These are phyloP conservation scores for Podilymbus podiceps DNA, from an alignment of 2,113 vertebrate genomes.

Conservation along the genomic window DNA sequence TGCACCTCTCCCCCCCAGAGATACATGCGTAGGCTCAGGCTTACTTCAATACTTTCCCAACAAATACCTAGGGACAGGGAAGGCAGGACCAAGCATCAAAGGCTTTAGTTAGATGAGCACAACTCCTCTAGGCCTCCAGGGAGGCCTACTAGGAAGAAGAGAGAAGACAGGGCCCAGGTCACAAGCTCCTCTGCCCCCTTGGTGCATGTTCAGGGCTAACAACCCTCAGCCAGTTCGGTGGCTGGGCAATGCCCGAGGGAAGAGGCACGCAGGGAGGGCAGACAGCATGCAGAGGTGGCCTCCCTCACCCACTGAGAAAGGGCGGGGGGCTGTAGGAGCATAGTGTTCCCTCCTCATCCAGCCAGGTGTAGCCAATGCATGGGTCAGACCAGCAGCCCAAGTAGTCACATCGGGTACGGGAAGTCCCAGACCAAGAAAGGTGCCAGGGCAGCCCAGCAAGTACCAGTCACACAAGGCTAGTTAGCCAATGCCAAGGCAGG, in stretches of 20 bases:
- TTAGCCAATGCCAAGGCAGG: not conserved
- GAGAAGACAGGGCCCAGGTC: not conserved
- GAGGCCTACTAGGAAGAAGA: not conserved
- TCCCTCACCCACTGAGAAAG: not conserved
- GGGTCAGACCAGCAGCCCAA: not conserved
- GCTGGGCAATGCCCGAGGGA: not conserved
- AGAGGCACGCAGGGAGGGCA: not conserved
- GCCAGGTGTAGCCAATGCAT: not conserved
- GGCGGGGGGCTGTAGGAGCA: not conserved
- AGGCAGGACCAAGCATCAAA: not conserved
- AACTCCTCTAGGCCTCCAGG: not conserved
- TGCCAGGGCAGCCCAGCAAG: not conserved
- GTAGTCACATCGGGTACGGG: not conserved
- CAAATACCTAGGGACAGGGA: not conserved
- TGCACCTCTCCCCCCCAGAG: no score
- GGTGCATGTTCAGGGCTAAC: not conserved
- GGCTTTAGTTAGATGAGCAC: not conserved
- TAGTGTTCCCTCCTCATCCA: not conserved
- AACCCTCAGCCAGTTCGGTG: fast-evolving
- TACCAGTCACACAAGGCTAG: not conserved
- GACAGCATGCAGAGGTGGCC: not conserved
- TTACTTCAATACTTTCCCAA: not conserved
- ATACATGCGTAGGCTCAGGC: fast-evolving
- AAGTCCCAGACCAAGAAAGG: not conserved
- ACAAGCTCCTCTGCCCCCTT: not conserved